Conservation (phyloP, 2,797 vertebrate genomes). For the Tenualosa thibaudeaui region DNA sequence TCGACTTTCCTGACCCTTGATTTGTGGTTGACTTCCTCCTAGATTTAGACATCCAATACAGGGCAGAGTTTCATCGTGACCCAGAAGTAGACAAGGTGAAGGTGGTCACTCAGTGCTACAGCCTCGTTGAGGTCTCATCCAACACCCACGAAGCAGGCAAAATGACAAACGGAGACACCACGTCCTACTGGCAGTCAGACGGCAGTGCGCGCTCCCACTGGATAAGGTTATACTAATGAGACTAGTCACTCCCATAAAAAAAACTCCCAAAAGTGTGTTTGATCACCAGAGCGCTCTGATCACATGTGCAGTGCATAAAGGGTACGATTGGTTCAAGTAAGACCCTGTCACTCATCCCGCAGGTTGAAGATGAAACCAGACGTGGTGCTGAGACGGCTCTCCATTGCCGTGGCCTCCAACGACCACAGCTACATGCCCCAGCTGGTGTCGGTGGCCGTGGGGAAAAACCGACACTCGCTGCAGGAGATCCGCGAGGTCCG, state of each 20-base stretch:
- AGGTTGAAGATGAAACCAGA: slow-evolving; percentile 97
- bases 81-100: slow-evolving; percentile 89
- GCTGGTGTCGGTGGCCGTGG: slow-evolving; percentile 92
- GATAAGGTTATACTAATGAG: slow-evolving; percentile 80
- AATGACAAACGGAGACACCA: slow-evolving; percentile 94
- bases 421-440: slow-evolving; percentile 96
- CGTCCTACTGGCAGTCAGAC: slow-evolving; percentile 96
- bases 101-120: slow-evolving; percentile 91
- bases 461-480: slow-evolving; percentile 84
- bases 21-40: slow-evolving; percentile 25
- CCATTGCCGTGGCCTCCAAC: slow-evolving; percentile 89
- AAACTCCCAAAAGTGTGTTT: background rate
- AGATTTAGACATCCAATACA: slow-evolving; percentile 81
- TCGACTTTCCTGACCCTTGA: background rate
- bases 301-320: background rate
- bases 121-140: slow-evolving; percentile 91
- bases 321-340: background rate
- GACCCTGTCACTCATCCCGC: slow-evolving; percentile 28
- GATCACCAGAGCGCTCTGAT: background rate
- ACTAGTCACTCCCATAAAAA: background rate
- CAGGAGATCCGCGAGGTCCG: slow-evolving; percentile 95
- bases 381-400: slow-evolving; percentile 88
- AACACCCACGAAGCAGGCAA: slow-evolving; percentile 88
- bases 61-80: slow-evolving; percentile 80
- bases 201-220: slow-evolving; percentile 95